phyloP scores from a whole-genome alignment of 2,797 vertebrate genomes.

The Rhynchotus rufescens region DNA sequence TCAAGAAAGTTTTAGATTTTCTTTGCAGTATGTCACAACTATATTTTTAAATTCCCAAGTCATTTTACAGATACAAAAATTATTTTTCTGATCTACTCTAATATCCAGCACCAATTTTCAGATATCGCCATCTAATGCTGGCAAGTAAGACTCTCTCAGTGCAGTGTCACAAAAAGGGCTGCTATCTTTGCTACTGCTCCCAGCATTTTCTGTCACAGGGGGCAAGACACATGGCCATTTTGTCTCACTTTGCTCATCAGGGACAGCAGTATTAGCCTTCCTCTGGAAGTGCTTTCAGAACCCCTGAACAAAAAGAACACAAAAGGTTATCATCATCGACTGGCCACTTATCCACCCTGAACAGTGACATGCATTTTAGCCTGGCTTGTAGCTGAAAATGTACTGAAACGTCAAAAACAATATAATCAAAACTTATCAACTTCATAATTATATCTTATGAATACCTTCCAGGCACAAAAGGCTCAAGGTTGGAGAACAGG shows the following conservation, averaged over 20 bases:
- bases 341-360: not conserved
- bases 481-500: not conserved
- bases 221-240: too few relatives aligned
- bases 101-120: not conserved
- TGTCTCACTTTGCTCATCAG: too few relatives aligned
- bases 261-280: not conserved
- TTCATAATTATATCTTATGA: not conserved
- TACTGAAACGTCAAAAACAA: not conserved
- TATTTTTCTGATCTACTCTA: not conserved
- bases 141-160: not conserved
- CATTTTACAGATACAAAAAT: not conserved
- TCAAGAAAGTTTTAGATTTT: not conserved
- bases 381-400: not conserved
- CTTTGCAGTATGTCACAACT: not conserved
- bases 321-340: not conserved
- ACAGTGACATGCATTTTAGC: not conserved
- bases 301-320: not conserved
- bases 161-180: not conserved
- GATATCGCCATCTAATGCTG: not conserved
- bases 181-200: not conserved
- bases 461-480: not conserved
- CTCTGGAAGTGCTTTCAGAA: not conserved
- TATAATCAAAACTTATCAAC: not conserved
- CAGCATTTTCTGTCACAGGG: not conserved
- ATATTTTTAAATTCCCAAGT: not conserved